A percentile compares a stretch with the other conserved stretches of the same genome.
Conservation (phyloP, 2,113 vertebrate genomes). For the Baryphthengus martii region DNA sequence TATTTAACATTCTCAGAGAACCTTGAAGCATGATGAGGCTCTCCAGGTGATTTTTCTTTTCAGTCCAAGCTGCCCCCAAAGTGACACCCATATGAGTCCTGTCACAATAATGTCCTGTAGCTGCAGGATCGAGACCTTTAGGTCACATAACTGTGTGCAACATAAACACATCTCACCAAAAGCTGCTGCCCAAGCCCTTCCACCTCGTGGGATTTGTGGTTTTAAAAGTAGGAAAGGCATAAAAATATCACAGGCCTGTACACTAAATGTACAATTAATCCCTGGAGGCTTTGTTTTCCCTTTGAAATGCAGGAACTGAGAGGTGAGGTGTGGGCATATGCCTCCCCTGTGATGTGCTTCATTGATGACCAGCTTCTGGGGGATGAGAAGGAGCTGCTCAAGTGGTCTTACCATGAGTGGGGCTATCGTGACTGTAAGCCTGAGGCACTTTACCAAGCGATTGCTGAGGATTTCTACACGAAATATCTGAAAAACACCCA, state of each 20-base stretch:
- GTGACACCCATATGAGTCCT: not conserved
- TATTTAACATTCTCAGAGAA: not conserved
- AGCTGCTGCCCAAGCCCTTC: not conserved
- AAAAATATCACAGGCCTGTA: not conserved
- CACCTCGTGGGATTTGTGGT: not conserved
- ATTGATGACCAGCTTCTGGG: constrained; percentile 79
- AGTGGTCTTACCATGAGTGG: constrained; percentile 80
- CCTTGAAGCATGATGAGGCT: not conserved
- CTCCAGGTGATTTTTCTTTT: not conserved
- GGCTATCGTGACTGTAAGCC: constrained; percentile 69
- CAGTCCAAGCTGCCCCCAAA: not conserved
- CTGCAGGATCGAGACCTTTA: not conserved
- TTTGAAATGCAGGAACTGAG: constrained; percentile 77
- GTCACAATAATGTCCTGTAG: rapidly evolving
- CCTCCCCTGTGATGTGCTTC: constrained; percentile 83
- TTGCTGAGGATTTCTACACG: constrained; percentile 76
- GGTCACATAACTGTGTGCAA: rapidly evolving
- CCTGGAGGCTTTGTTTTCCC: not conserved
- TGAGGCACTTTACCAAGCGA: constrained; percentile 67
- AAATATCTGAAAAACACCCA: constrained; percentile 77
- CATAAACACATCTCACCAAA: not conserved
- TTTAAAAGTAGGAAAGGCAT: not conserved
- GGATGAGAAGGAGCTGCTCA: constrained; percentile 74
- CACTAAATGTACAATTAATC: not conserved
- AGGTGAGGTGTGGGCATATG: constrained; percentile 82